Evolutionary conservation across 2,113 vertebrate species (phyloP).

Genomic region (Agelaius tricolor): DNA sequence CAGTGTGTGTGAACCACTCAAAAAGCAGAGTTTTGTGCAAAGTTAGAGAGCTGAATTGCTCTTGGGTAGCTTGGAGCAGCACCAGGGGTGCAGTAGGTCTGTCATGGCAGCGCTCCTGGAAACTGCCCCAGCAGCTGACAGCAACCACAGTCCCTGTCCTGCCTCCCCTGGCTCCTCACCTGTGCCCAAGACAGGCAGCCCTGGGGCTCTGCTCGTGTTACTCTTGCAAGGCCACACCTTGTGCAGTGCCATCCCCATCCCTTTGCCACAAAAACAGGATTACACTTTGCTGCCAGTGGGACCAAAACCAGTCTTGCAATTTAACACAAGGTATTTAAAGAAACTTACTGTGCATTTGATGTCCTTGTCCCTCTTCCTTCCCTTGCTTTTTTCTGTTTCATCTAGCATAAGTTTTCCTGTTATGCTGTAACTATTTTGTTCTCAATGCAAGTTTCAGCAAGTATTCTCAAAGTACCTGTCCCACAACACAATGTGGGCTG

Average conservation of each 20-base stretch:
- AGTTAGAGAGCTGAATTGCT: accelerated
- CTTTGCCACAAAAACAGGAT: neutral
- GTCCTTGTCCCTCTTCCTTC: neutral
- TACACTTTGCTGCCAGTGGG: neutral
- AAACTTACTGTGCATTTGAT: neutral
- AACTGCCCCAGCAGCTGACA: neutral
- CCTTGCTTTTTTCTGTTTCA: neutral
- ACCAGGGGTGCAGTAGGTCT: neutral
- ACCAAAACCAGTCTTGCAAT: neutral
- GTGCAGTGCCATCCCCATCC: neutral
- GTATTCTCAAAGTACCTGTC: neutral
- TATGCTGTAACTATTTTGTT: neutral
- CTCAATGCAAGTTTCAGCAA: neutral
- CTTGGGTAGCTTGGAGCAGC: neutral
- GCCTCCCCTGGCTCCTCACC: neutral
- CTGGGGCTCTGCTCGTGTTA: too few relatives aligned
- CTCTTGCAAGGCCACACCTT: neutral
- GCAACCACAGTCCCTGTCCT: accelerated
- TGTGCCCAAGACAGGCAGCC: neutral
- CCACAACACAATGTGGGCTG: neutral
- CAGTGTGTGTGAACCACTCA: neutral
- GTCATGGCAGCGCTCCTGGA: neutral
- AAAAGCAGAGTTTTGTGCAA: neutral
- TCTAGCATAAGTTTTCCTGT: neutral
- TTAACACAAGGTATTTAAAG: neutral